Conservation (phyloP, 2,888 invertebrate genomes). For the Calephelis perditalis region DNA sequence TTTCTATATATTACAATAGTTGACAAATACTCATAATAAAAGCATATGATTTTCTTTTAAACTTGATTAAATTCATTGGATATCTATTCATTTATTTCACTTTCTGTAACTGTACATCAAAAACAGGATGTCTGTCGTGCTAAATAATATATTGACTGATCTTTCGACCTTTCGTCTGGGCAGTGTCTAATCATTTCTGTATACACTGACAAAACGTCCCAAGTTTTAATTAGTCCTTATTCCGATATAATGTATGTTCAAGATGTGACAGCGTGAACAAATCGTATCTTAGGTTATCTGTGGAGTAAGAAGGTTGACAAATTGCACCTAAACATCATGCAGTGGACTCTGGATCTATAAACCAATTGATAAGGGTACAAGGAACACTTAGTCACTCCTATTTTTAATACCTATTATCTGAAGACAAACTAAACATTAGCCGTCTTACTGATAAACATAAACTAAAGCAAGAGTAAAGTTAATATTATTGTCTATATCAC, state of each 20-base stretch:
- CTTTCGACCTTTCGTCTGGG: conserved; percentile 25
- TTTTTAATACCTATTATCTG: too few species aligned
- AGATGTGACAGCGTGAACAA: conserved; percentile 6
- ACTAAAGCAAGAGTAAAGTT: too few species aligned
- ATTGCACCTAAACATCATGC: conserved; percentile 28
- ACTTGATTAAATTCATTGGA: too few species aligned
- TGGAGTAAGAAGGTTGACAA: conserved; percentile 37
- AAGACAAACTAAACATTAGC: too few species aligned
- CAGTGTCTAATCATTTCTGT: conserved; percentile 24
- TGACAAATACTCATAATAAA: too few species aligned
- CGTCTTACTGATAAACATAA: too few species aligned
- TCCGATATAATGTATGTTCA: neutral
- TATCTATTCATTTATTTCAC: too few species aligned
- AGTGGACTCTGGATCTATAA: conserved; percentile 13
- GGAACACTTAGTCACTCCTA: neutral
- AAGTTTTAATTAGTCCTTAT: neutral
- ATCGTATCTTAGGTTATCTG: conserved; percentile 31
- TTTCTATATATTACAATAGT: too few species aligned
- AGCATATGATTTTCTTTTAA: too few species aligned
- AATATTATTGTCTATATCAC: too few species aligned
- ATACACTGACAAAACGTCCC: conserved; percentile 1
- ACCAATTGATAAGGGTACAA: neutral
- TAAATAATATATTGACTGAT: neutral
- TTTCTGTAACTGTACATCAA: neutral
- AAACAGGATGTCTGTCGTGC: neutral